A percentile compares a stretch with the other conserved stretches of the same genome.
Evolutionary conservation across 2,888 invertebrate species (phyloP).

Genomic region (Gastrophysa polygoni): DNA sequence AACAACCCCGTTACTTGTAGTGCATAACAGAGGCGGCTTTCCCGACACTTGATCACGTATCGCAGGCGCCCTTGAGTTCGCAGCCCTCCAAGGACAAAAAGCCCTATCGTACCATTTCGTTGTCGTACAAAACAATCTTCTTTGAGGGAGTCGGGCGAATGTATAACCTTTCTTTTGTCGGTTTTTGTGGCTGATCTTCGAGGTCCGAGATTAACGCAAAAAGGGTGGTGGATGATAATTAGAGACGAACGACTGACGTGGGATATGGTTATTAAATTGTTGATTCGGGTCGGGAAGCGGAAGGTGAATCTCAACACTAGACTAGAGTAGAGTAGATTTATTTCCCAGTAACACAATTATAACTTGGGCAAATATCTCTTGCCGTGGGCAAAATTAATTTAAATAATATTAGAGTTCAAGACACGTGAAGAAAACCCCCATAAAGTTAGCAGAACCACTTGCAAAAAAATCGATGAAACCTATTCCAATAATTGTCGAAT

Average conservation of each 20-base stretch:
- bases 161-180: not conserved
- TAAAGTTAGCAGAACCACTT: too few relatives aligned
- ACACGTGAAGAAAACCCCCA: too few relatives aligned
- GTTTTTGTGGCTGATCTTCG: conserved; percentile 7
- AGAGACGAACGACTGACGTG: conserved; percentile 9
- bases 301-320: too few relatives aligned
- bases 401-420: too few relatives aligned
- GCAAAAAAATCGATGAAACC: too few relatives aligned
- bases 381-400: too few relatives aligned
- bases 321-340: too few relatives aligned
- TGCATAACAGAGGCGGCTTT: not conserved
- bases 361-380: too few relatives aligned
- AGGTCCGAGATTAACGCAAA: conserved; percentile 10
- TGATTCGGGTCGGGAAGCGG: not conserved
- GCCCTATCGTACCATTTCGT: not conserved
- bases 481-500: too few relatives aligned
- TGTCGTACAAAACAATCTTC: conserved; percentile 5
- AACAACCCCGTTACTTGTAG: too few relatives aligned
- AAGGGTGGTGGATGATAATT: not conserved
- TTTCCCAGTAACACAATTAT: too few relatives aligned
- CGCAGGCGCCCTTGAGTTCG: not conserved
- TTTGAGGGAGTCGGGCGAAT: not conserved
- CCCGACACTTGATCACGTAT: not conserved
- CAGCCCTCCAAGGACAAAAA: not conserved
- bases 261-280: conserved; percentile 14